Evolutionary conservation across 92 coral and sea anemone genomes (phyloP).

Genomic region (Siderastrea radians): DNA sequence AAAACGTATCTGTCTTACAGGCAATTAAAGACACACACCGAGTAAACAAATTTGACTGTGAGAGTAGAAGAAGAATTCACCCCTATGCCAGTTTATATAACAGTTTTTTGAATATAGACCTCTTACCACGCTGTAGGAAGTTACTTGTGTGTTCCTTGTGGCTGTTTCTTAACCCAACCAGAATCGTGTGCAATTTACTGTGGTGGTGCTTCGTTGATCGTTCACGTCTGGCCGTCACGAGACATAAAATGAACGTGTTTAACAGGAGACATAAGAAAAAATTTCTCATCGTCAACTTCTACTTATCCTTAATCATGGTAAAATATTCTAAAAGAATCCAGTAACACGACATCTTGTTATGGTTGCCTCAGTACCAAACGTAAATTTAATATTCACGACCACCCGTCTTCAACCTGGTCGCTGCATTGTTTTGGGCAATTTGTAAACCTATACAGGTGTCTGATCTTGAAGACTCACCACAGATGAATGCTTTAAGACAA

Average conservation of each 20-base stretch:
- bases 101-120: no score
- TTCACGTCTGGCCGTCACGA: background rate
- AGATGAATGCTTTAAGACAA: background rate
- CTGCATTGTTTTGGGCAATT: slow-evolving; percentile 9
- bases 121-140: slow-evolving; percentile 1
- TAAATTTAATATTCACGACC: slow-evolving; percentile 27
- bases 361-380: background rate
- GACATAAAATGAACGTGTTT: background rate
- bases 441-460: background rate
- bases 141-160: background rate
- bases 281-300: slow-evolving; percentile 10
- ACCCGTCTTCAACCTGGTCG: slow-evolving; percentile 41
- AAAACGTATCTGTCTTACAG: no score
- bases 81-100: background rate
- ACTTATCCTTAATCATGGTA: background rate
- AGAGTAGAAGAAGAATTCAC: background rate
- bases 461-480: background rate
- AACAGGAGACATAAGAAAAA: slow-evolving; percentile 1
- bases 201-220: background rate
- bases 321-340: no score
- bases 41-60: background rate
- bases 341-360: slow-evolving; percentile 6
- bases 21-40: background rate
- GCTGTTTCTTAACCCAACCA: background rate
- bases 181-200: slow-evolving; percentile 20